Evolutionary conservation across 2,113 vertebrate species (phyloP).

Genomic region (Panthera leo): DNA sequence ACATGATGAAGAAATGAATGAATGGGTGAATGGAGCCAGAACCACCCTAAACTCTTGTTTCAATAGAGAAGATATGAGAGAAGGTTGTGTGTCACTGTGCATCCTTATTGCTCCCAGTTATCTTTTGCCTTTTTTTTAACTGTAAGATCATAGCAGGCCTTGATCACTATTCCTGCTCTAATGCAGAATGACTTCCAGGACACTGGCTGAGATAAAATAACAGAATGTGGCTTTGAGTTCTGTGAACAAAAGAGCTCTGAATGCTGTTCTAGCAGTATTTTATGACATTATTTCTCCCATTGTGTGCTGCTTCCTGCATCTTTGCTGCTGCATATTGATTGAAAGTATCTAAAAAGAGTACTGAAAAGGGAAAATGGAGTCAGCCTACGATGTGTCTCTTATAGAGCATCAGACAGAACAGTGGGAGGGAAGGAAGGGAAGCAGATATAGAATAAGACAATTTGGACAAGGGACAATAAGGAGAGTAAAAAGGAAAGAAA

Average conservation of each 20-base stretch:
- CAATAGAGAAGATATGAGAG: neutral
- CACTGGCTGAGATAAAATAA: neutral
- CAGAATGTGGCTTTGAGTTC: slow-evolving; percentile 35
- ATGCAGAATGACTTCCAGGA: neutral
- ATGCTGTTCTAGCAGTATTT: neutral
- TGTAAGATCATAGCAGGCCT: slow-evolving; percentile 1
- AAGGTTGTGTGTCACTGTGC: neutral
- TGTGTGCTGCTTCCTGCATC: neutral
- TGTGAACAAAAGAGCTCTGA: slow-evolving; percentile 26
- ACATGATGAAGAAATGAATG: neutral
- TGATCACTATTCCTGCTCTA: neutral
- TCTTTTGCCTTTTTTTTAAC: neutral
- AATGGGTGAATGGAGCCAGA: neutral
- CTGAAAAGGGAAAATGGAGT: neutral
- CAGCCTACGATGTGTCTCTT: neutral
- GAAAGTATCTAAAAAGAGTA: slow-evolving; percentile 18
- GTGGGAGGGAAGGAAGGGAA: neutral
- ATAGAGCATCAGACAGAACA: neutral
- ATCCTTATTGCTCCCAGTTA: neutral
- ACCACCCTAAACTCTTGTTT: neutral
- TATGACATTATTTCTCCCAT: neutral
- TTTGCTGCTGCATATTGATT: neutral
- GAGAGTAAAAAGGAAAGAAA: neutral
- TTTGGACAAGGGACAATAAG: neutral
- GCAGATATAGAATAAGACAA: neutral